Percentiles rank a stretch among this genome's conserved stretches.
phyloP scores from a whole-genome alignment of 2,888 invertebrate genomes.

The Apodemia duryi region DNA sequence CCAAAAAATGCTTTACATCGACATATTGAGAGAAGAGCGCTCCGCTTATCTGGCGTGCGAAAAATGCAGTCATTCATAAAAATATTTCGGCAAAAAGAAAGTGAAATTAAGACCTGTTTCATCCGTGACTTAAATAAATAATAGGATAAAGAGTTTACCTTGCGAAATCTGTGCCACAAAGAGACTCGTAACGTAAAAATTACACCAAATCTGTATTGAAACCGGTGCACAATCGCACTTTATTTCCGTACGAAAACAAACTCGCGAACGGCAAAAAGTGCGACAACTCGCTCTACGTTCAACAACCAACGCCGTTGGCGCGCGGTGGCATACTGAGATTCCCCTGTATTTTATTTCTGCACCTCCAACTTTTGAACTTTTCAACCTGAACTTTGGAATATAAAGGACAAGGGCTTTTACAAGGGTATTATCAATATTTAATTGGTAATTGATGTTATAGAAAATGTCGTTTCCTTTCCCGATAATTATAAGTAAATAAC shows the following conservation, averaged over 20 bases:
- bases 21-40: too few species aligned
- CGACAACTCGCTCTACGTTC: constrained; percentile 48
- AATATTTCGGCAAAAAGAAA: neutral
- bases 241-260: constrained; percentile 37
- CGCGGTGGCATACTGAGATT: constrained; percentile 56
- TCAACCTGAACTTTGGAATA: constrained; percentile 4
- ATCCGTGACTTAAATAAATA: neutral
- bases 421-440: neutral
- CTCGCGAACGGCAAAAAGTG: constrained; percentile 37
- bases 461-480: too few species aligned
- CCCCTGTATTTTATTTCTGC: constrained; percentile 11
- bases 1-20: too few species aligned
- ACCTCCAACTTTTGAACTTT: neutral
- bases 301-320: constrained; percentile 54
- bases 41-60: too few species aligned
- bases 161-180: constrained; percentile 27
- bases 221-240: constrained; percentile 47
- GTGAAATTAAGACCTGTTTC: neutral
- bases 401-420: constrained; percentile 1
- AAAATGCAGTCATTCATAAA: too few species aligned
- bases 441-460: neutral
- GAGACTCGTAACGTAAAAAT: constrained; percentile 27
- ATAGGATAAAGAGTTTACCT: constrained; percentile 27
- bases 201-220: constrained; percentile 34
- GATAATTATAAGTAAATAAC: too few species aligned